phyloP scores from a whole-genome alignment of 2,888 invertebrate genomes.

The Oscheius sp. region DNA sequence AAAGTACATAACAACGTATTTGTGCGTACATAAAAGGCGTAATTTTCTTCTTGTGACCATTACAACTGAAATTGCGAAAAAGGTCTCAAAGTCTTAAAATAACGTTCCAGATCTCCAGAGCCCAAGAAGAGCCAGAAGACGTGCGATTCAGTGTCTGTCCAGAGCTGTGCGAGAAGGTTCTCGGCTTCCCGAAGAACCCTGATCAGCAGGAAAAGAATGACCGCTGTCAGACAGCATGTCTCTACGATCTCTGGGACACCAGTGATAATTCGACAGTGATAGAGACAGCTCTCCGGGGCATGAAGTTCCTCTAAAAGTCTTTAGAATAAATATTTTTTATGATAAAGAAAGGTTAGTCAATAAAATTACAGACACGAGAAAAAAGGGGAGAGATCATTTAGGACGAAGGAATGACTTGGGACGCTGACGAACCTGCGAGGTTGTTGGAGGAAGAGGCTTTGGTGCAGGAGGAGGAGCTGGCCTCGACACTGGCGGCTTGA shows the following conservation, averaged over 20 bases:
- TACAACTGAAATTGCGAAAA: too few relatives aligned
- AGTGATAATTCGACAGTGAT: neutral
- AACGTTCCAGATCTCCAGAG: too few relatives aligned
- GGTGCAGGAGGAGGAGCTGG: neutral
- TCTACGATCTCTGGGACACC: constrained; percentile 12
- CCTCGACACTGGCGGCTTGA: neutral
- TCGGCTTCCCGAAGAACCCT: constrained; percentile 19
- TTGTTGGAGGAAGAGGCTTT: neutral
- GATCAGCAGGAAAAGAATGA: constrained; percentile 18
- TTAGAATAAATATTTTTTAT: neutral
- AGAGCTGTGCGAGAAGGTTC: constrained; percentile 7
- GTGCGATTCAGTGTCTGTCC: constrained; percentile 9
- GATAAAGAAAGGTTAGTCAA: neutral
- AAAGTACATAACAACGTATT: too few relatives aligned
- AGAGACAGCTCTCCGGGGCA: neutral
- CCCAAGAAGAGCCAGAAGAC: constrained; percentile 27
- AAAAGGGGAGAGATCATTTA: neutral
- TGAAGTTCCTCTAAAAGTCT: constrained; percentile 5
- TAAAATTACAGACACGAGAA: neutral
- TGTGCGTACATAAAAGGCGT: too few relatives aligned
- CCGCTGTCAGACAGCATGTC: neutral
- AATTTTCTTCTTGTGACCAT: too few relatives aligned
- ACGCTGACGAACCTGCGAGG: neutral
- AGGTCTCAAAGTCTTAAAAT: too few relatives aligned
- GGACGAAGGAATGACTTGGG: too few relatives aligned